Conservation (phyloP, 2,888 invertebrate genomes). For the Watsonalla cultraria region DNA sequence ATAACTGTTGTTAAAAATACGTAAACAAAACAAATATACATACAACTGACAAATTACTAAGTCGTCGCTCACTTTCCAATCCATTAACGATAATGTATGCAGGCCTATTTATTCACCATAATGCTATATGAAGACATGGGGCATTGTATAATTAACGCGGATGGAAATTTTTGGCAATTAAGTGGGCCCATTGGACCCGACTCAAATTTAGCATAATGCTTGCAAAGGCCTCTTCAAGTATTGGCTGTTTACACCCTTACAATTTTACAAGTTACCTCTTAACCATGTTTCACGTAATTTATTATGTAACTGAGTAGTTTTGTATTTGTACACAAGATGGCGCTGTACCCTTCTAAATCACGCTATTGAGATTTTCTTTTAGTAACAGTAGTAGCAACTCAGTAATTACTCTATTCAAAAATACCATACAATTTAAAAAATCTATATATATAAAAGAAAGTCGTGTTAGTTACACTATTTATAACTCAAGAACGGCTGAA, state of each 20-base stretch:
- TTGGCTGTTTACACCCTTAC: background rate
- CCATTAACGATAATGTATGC: background rate
- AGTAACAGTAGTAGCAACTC: too few species aligned
- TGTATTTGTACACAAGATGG: too few species aligned
- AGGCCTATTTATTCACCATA: background rate
- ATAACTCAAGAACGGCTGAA: too few species aligned
- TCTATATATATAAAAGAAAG: too few species aligned
- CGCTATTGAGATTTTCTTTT: too few species aligned
- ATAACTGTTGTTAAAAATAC: background rate
- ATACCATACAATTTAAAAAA: too few species aligned
- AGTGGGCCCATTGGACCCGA: slow-evolving; percentile 11
- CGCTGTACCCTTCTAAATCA: too few species aligned
- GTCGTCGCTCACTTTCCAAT: background rate
- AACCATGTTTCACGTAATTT: too few species aligned
- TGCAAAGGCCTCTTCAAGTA: slow-evolving; percentile 16
- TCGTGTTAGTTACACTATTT: too few species aligned
- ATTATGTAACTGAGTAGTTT: too few species aligned
- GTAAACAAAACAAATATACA: background rate
- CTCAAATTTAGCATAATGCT: slow-evolving; percentile 23
- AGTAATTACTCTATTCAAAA: too few species aligned
- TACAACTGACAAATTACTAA: background rate
- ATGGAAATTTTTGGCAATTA: slow-evolving; percentile 3
- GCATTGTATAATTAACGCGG: background rate
- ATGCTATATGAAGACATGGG: background rate
- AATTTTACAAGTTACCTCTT: background rate